Evolutionary conservation across 1,140 invertebrate species (phyloP).

Genomic region (Micrasema minimum): DNA sequence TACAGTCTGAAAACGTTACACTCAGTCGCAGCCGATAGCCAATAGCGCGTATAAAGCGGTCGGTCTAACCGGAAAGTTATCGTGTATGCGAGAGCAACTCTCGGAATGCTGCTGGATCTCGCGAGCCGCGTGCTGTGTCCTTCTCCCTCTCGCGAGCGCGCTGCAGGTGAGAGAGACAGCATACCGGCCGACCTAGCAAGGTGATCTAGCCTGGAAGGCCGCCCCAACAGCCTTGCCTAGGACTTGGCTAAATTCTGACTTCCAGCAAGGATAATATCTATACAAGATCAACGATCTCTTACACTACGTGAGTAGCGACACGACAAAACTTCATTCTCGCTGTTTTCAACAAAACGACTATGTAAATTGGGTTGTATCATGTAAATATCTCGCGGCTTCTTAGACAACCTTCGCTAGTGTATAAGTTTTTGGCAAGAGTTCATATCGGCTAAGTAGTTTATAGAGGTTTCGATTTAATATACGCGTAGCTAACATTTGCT

Average conservation of each 20-base stretch:
- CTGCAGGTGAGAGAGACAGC: background rate
- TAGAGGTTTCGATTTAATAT: too few relatives aligned
- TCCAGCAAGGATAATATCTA: slow-evolving; percentile 1
- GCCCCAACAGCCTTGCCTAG: slow-evolving; percentile 17
- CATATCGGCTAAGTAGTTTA: background rate
- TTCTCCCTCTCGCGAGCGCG: background rate
- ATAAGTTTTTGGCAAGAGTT: background rate
- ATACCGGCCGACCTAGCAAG: slow-evolving; percentile 37
- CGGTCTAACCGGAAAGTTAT: slow-evolving; percentile 32
- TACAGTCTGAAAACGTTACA: slow-evolving; percentile 9
- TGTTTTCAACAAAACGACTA: too few relatives aligned
- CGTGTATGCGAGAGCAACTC: slow-evolving; percentile 16
- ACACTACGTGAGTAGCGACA: slow-evolving; percentile 8
- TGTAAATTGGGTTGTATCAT: too few relatives aligned
- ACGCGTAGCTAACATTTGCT: too few relatives aligned
- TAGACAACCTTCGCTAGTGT: background rate
- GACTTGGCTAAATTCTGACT: slow-evolving; percentile 4
- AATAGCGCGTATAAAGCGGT: background rate
- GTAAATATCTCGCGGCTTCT: too few relatives aligned
- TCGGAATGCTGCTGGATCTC: slow-evolving; percentile 12
- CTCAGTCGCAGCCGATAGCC: background rate
- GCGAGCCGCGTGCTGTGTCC: background rate
- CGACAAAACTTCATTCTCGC: background rate
- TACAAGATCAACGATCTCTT: slow-evolving; percentile 3
- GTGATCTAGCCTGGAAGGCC: slow-evolving; percentile 34